These are phyloP conservation scores for Papilio elwesi DNA, from an alignment of 2,888 invertebrate genomes.

Conservation along the genomic window DNA sequence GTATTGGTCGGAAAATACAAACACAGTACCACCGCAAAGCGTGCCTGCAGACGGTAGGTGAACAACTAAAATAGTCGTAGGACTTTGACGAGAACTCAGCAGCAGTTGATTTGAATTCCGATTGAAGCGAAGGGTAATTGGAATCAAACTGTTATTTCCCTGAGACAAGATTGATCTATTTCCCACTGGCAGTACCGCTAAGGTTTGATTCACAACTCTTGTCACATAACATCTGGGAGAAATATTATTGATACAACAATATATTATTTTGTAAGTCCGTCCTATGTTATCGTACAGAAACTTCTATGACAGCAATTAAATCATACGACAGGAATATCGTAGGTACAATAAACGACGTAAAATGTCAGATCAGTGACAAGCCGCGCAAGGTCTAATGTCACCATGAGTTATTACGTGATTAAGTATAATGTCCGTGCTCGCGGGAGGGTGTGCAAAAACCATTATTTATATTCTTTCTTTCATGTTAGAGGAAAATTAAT, in stretches of 20 bases:
- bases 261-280: slow-evolving; percentile 42
- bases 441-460: slow-evolving; percentile 39
- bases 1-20: not conserved
- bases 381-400: slow-evolving; percentile 49
- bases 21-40: not conserved
- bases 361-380: slow-evolving; percentile 53
- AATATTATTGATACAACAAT: slow-evolving; percentile 36
- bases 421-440: slow-evolving; percentile 31
- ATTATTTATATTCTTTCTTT: slow-evolving; percentile 28
- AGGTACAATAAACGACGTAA: slow-evolving; percentile 42
- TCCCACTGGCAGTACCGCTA: slow-evolving; percentile 55
- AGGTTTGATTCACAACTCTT: slow-evolving; percentile 49
- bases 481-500: not conserved
- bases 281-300: slow-evolving; percentile 40
- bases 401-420: slow-evolving; percentile 48
- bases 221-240: slow-evolving; percentile 39
- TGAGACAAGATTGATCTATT: slow-evolving; percentile 69
- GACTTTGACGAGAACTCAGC: slow-evolving; percentile 25
- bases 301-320: slow-evolving; percentile 18
- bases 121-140: slow-evolving; percentile 62
- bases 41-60: not conserved
- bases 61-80: not conserved
- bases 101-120: slow-evolving; percentile 37
- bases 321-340: slow-evolving; percentile 14
- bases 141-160: slow-evolving; percentile 69